Base-by-base conservation (phyloP, 2,113 vertebrate species). In the Gopherus flavomarginatus region DNA sequence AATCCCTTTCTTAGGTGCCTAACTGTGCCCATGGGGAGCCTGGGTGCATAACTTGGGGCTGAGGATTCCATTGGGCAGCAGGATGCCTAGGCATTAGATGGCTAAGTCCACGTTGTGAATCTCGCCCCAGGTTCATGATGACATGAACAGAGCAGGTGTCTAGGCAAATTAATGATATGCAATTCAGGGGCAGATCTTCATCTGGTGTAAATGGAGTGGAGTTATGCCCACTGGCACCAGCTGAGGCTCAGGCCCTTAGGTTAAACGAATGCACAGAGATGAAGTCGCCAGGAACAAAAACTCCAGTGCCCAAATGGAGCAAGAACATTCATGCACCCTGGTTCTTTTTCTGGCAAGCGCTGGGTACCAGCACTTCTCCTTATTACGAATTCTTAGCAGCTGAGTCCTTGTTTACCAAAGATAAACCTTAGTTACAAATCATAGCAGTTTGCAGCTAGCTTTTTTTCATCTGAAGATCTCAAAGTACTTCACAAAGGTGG, bases 381-480 rank as follows among this genome's bases (percentile, higher is more conserved):
- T 35, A 5, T n/a, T n/a, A n/a, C 7, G 2, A n/a, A 69, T 19
- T 38, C 65, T 38, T 38, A 72, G 65, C 65, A 38, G 65, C 65
- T 72, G n/a, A 21, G 19, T 38, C 19, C 65, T 72, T 21, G 31
- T 19, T 35, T 72, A 22, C 65, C 65, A 72, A 22, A n/a, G 65
- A 38, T 38, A 9, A 72, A 38, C 65, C 9, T 38, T 38, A 21
- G 35, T 22, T 22, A 38, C 35, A 72, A 89, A 29, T 27, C 84
- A 12, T 1, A 0, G 27, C 47, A 31, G 17, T 47, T 31, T 88
- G 2, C 31, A 42, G 1, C 1, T 42, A 1, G 24, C 42, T 6
- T 11, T 16, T 44, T 78, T 78, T 27, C 42, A 26, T 47, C 42
- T 26, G 59, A 47, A 6, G 83, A 47, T 29, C 78, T 44, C 31